Base-by-base conservation (phyloP, 2,888 invertebrate genomes). In the Xestia c-nigrum region DNA sequence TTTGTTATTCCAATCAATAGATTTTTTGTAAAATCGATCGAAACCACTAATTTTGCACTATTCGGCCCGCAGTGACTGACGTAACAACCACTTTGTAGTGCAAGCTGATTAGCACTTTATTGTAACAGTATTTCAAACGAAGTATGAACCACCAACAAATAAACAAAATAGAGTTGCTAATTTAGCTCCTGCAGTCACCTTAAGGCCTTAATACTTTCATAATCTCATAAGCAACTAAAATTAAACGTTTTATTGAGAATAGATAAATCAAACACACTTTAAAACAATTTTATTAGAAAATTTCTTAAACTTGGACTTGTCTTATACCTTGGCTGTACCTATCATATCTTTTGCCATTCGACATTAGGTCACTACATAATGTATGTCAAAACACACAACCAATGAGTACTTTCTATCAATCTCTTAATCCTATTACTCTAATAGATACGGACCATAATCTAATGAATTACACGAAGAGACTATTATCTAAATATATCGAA, bases 371-470 rank as follows among this genome's bases (percentile, higher is more conserved):
- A 63, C 7, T 14, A 47, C 19, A 50, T 61, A 24, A 59, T 68
- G 21, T 68, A 24, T 46, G 47, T 47, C 47, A 52, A 76, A 63
- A 40, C 40, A 21, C 21, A n/a, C 9, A 38, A 14, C 3, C 6
- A 43, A 70, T 66, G 6, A 47, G 31, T 52, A 24, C 71, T 57
- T 64, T 57, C 64, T 59, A 46, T 55, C 31, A 65, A 81, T 81
- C 55, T 38, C 31, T 14, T 79, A 80, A 79, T 80, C 79, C 43
- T 80, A 79, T 57, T 80, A 79, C 50, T 46, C 55, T 38, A 64
- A 67, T 64, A 59, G 50, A 74, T 81, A 74, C 7, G 14, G 43
- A 24, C 16, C 14, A 52, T 52, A 72, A 80, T 78, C 80, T 78
- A 64, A 3, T 38, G 21, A 46, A 80, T 65, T 72, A 80, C 14